A percentile compares a stretch with the other conserved stretches of the same genome.
These are phyloP conservation scores for Acholoe squamosa DNA, from an alignment of 2,888 invertebrate genomes.

Conservation along the genomic window DNA sequence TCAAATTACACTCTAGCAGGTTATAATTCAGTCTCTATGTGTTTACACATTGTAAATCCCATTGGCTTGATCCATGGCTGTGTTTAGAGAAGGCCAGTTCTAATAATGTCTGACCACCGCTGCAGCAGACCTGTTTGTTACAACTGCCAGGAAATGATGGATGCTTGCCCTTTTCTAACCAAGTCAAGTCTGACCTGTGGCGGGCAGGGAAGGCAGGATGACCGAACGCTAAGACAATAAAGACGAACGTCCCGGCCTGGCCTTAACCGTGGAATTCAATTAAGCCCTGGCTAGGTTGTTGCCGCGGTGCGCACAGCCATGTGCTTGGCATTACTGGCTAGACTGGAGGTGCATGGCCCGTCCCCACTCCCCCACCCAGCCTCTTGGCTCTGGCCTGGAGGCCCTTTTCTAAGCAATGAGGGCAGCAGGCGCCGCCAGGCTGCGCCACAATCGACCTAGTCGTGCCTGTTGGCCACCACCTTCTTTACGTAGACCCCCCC, in stretches of 20 bases:
- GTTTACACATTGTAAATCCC: too few species aligned
- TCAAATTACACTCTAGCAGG: too few species aligned
- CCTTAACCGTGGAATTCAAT: constrained; percentile 28
- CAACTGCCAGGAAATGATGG: background rate
- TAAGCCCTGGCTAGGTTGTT: background rate
- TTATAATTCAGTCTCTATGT: too few species aligned
- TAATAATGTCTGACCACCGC: too few species aligned
- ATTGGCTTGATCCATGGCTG: too few species aligned
- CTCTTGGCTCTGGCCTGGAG: background rate
- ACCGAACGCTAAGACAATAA: constrained; percentile 31
- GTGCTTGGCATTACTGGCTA: background rate
- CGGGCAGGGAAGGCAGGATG: background rate
- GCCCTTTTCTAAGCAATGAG: background rate
- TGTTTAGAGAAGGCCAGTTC: too few species aligned
- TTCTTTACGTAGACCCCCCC: background rate
- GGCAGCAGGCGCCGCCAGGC: background rate
- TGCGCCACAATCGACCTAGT: constrained; percentile 13
- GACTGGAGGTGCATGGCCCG: background rate
- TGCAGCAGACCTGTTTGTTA: too few species aligned
- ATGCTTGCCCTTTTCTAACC: background rate
- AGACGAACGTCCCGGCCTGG: background rate
- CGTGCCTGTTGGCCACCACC: background rate
- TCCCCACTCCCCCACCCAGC: background rate
- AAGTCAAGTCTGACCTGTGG: background rate
- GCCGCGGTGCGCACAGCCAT: background rate